Conservation (phyloP, 1,140 invertebrate genomes). For the Diorhabda sublineata region DNA sequence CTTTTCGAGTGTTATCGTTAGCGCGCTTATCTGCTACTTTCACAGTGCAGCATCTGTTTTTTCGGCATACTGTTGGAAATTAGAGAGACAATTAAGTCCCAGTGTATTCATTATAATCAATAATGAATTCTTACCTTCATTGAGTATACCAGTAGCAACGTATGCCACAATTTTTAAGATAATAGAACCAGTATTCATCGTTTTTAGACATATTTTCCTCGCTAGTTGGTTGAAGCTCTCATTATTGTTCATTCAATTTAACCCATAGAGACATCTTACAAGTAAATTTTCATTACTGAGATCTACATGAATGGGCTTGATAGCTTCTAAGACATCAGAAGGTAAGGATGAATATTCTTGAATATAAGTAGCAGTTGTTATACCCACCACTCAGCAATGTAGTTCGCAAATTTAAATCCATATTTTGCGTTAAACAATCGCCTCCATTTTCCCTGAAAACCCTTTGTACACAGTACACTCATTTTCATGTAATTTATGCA, state of each 20-base stretch:
- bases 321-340: neutral
- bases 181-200: constrained; percentile 5
- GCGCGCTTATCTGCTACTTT: neutral
- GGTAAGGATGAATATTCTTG: no score
- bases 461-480: no score
- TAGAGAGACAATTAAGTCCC: neutral
- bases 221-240: constrained; percentile 35
- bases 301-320: constrained; percentile 26
- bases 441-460: no score
- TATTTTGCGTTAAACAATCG: no score
- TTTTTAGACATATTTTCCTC: constrained; percentile 32
- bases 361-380: no score
- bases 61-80: neutral
- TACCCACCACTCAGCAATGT: no score
- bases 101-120: neutral
- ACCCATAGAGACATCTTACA: constrained; percentile 32
- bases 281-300: constrained; percentile 30
- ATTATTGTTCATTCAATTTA: constrained; percentile 32
- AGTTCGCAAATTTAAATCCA: no score
- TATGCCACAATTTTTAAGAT: constrained; percentile 7
- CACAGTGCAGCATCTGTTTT: constrained; percentile 4
- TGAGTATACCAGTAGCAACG: neutral
- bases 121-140: neutral
- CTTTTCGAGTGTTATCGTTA: neutral
- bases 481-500: no score